A percentile compares a stretch with the other conserved stretches of the same genome.
phyloP scores from a whole-genome alignment of 2,797 vertebrate genomes.

The Pipistrellus pygmaeus region DNA sequence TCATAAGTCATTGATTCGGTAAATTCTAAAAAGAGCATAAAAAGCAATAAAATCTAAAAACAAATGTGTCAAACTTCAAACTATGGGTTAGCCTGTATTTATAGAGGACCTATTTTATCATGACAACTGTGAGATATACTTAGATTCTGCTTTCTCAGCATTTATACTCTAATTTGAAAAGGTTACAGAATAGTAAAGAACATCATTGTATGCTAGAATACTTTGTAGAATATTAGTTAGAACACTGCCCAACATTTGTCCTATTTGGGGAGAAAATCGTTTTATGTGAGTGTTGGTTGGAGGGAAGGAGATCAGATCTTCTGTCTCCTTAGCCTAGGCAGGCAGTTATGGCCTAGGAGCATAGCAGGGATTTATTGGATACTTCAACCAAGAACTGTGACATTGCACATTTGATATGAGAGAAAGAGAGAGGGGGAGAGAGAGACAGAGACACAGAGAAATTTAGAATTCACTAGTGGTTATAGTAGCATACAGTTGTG shows the following conservation, averaged over 20 bases:
- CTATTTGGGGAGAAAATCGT: background rate
- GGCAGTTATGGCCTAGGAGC: background rate
- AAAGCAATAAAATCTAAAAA: slow-evolving; percentile 38
- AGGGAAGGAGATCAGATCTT: background rate
- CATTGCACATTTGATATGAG: background rate
- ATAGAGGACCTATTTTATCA: background rate
- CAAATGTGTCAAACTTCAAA: background rate
- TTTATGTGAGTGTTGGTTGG: background rate
- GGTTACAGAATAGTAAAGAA: background rate
- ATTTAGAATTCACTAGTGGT: background rate
- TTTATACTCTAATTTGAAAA: background rate
- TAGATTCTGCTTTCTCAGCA: background rate
- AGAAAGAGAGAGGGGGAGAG: no score
- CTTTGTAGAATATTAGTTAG: background rate
- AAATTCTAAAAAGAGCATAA: background rate
- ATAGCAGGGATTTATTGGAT: background rate
- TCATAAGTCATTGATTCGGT: background rate
- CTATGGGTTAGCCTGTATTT: background rate
- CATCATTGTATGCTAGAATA: background rate
- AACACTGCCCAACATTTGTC: background rate
- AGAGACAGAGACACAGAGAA: background rate
- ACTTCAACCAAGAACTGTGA: background rate
- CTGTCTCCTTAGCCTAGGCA: background rate
- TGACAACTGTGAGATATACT: background rate
- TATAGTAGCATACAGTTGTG: background rate